Evolutionary conservation across 2,113 vertebrate species (phyloP).

Genomic region (Butastur rufipennis): DNA sequence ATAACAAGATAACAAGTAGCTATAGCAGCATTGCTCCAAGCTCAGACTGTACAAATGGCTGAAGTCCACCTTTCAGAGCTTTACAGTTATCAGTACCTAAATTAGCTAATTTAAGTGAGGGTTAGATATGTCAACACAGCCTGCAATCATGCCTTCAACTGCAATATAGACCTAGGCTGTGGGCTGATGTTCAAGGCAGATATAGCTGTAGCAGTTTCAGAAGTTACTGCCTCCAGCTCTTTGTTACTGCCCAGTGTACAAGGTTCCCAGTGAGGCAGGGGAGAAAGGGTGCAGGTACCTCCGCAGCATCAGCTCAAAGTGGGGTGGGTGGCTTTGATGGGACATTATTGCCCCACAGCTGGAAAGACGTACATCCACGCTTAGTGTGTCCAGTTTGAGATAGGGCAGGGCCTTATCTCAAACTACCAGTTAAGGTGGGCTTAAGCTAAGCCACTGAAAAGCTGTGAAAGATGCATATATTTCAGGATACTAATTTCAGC

Average conservation of each 20-base stretch:
- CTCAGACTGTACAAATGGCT: neutral
- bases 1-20: neutral
- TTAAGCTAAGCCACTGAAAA: neutral
- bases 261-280: neutral
- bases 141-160: neutral
- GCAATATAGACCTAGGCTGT: neutral
- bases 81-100: neutral
- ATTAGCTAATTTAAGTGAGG: neutral
- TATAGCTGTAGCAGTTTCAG: neutral
- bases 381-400: neutral
- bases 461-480: neutral
- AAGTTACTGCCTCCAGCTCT: neutral
- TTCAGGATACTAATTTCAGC: neutral
- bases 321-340: neutral
- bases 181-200: neutral
- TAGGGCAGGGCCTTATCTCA: neutral
- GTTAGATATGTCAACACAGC: neutral
- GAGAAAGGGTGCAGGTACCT: neutral
- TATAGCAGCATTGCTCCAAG: neutral
- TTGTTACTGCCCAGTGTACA: accelerated
- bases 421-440: accelerated
- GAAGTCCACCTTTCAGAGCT: neutral
- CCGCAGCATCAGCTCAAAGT: neutral
- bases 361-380: accelerated
- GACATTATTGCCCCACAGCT: neutral